Percentiles rank a stretch among this genome's conserved stretches.
Evolutionary conservation across 2,888 invertebrate genomes (phyloP).

Genomic region (Eupithecia subumbrata): DNA sequence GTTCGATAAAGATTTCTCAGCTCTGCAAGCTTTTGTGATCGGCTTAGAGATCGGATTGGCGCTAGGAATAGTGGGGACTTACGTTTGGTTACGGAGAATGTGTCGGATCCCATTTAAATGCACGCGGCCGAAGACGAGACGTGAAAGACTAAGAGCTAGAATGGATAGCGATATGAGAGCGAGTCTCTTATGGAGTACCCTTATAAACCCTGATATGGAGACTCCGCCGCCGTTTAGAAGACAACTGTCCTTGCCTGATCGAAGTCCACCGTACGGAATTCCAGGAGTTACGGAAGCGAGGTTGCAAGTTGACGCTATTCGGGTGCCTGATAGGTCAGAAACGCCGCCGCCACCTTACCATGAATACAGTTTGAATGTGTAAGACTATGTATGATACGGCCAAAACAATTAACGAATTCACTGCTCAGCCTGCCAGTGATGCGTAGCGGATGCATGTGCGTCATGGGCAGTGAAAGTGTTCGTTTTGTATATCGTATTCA

Average conservation of each 20-base stretch:
- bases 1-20: slow-evolving; percentile 74
- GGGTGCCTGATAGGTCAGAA: slow-evolving; percentile 65
- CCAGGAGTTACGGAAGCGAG: slow-evolving; percentile 58
- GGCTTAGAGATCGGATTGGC: slow-evolving; percentile 75
- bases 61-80: slow-evolving; percentile 73
- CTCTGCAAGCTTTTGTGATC: slow-evolving; percentile 73
- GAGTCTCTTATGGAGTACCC: slow-evolving; percentile 70
- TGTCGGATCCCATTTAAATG: slow-evolving; percentile 62
- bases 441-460: too few species aligned
- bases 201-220: slow-evolving; percentile 67
- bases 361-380: slow-evolving; percentile 69
- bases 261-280: slow-evolving; percentile 61
- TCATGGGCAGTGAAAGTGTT: too few species aligned
- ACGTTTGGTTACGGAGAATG: slow-evolving; percentile 71
- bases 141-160: slow-evolving; percentile 57
- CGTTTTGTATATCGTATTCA: too few species aligned
- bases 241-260: slow-evolving; percentile 65
- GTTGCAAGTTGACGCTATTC: slow-evolving; percentile 64
- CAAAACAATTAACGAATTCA: not conserved
- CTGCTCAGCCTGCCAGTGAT: not conserved
- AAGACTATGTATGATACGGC: slow-evolving; percentile 14
- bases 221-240: slow-evolving; percentile 74
- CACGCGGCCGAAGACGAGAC: slow-evolving; percentile 53
- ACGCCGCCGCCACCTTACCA: slow-evolving; percentile 80
- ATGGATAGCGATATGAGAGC: slow-evolving; percentile 70